phyloP scores from a whole-genome alignment of 2,797 vertebrate genomes.

The Pristis pectinata region DNA sequence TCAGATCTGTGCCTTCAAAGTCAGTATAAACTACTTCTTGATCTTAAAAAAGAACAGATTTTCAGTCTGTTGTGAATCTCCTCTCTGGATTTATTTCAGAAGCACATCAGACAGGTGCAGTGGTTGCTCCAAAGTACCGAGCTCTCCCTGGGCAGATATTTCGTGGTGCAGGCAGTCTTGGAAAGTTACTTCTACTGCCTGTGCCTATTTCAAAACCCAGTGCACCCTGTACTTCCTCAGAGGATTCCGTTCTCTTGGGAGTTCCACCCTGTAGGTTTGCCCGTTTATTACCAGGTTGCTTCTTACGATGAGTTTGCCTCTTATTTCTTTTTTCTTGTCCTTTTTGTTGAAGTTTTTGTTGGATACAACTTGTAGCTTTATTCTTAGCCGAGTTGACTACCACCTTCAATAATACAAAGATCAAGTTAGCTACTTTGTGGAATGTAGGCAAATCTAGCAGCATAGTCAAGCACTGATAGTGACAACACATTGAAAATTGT shows the following conservation, averaged over 20 bases:
- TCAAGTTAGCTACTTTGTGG: not conserved
- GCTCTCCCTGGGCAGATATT: not conserved
- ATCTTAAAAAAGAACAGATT: not conserved
- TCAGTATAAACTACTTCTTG: not conserved
- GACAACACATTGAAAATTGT: not conserved
- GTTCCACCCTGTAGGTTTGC: not conserved
- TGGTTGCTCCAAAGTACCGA: not conserved
- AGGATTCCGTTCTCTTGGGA: slow-evolving; percentile 1
- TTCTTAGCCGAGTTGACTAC: not conserved
- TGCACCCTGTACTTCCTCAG: not conserved
- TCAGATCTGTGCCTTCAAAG: not conserved
- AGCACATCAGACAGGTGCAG: not conserved
- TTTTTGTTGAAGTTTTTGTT: not conserved
- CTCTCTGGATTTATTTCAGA: not conserved
- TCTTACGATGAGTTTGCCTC: not conserved
- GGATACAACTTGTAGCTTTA: too few relatives aligned
- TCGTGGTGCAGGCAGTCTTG: not conserved
- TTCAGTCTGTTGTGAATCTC: not conserved
- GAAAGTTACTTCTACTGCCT: not conserved
- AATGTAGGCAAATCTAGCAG: not conserved
- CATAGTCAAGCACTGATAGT: not conserved
- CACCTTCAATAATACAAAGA: slow-evolving; percentile 4
- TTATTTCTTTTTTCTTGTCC: not conserved
- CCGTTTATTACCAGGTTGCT: not conserved
- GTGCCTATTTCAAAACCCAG: not conserved